Evolutionary conservation across 2,888 invertebrate species (phyloP).

Genomic region (Acanthosepion pharaonis): DNA sequence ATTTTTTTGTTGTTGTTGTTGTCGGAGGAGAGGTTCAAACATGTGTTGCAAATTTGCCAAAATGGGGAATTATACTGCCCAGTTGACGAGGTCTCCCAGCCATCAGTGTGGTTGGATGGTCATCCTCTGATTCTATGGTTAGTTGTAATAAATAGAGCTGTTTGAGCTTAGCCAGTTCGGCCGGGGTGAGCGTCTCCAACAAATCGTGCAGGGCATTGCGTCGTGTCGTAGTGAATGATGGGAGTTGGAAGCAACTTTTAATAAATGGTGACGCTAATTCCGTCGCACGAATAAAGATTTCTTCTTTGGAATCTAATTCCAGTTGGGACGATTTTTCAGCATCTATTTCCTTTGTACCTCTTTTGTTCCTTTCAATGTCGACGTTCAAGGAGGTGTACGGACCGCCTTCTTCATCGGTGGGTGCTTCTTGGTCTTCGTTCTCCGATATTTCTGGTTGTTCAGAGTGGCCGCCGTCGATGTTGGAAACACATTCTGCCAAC

Average conservation of each 20-base stretch:
- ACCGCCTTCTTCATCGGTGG: background rate
- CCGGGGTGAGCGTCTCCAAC: slow-evolving; percentile 23
- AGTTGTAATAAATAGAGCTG: background rate
- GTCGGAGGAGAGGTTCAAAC: background rate
- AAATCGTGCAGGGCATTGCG: slow-evolving; percentile 35
- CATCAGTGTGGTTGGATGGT: background rate
- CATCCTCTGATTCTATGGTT: background rate
- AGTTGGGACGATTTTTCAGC: background rate
- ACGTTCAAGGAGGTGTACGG: background rate
- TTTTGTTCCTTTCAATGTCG: background rate
- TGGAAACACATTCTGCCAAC: background rate
- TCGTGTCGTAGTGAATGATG: background rate
- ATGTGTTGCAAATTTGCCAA: slow-evolving; percentile 33
- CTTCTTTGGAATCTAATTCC: background rate
- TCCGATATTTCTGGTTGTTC: background rate
- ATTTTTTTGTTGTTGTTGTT: no score
- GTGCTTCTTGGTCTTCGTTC: background rate
- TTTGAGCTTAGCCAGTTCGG: background rate
- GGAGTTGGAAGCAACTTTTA: background rate
- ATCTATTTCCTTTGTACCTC: background rate
- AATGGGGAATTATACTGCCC: background rate
- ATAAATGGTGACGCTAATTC: background rate
- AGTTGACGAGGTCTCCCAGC: background rate
- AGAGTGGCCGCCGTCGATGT: background rate
- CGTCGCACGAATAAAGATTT: background rate